phyloP scores from a whole-genome alignment of 1,140 invertebrate genomes.

The Reticulitermes speratus region DNA sequence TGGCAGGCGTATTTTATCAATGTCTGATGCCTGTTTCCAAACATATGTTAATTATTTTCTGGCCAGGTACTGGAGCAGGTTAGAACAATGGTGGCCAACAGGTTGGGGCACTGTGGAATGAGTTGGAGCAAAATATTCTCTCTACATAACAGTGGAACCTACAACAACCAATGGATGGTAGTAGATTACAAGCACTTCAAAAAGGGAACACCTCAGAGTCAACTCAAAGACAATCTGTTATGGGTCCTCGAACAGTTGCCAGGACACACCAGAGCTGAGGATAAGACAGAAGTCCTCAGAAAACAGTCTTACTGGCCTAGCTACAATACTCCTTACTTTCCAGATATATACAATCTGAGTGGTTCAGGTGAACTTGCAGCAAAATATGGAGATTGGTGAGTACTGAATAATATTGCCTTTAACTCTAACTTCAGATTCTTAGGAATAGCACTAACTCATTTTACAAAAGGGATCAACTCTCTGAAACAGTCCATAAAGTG shows the following conservation, averaged over 20 bases:
- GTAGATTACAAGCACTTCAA: constrained; percentile 65
- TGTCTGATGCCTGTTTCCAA: no score
- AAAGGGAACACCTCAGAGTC: constrained; percentile 42
- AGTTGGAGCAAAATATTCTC: constrained; percentile 59
- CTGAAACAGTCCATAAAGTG: no score
- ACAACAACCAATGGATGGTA: constrained; percentile 81
- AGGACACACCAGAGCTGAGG: constrained; percentile 47
- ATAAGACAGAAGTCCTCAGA: constrained; percentile 58
- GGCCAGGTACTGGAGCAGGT: constrained; percentile 60
- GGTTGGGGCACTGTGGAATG: constrained; percentile 58
- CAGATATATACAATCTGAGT: constrained; percentile 63
- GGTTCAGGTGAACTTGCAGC: constrained; percentile 57
- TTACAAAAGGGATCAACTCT: no score
- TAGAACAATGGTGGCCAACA: constrained; percentile 68
- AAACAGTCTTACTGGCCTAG: constrained; percentile 66
- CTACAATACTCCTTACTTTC: constrained; percentile 72
- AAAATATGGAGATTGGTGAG: constrained; percentile 65
- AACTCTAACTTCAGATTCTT: not conserved
- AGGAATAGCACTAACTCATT: not conserved
- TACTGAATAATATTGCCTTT: not conserved
- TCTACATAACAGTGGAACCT: constrained; percentile 73
- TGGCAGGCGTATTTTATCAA: no score
- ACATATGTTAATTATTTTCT: no score
- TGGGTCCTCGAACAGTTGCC: constrained; percentile 67
- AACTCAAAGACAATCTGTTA: constrained; percentile 50